Base-by-base conservation (phyloP, 2,113 vertebrate species). In the Hucho hucho region DNA sequence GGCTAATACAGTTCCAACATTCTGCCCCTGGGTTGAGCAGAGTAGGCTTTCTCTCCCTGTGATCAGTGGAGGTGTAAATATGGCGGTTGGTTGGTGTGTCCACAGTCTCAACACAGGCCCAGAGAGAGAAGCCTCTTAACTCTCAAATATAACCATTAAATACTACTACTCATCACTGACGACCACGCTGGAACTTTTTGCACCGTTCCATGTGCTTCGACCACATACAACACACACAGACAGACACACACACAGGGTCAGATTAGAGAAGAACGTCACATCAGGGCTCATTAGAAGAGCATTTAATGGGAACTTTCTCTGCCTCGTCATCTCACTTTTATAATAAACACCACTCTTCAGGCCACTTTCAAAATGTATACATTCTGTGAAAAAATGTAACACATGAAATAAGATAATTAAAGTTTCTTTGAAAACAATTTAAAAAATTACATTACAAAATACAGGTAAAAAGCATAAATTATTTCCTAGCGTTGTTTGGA, bases 121-220 rank as follows among this genome's bases (percentile, higher is more conserved):
- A 56, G 26, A 75, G 76, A 63, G 18, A 75, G 76, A 65, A 81
- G 64, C 56, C 22, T 56, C 79, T 81, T 84, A 87, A 86, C 78
- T 85, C 72, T 65, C 73, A 68, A 84, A 78, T 63, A 68, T 75
- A 56, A 77, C 69, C 69, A 79, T 81, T 64, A 78, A 75, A 56
- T 64, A 77, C 18, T 68, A 22, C 22, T 75, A 14, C 7, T 64
- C 75, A 77, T 24, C 74, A 64, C 29, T 61, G 4, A 18, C 4
- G 49, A 53, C 12, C 14, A 0, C 12, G 18, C 3, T n/a, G 3
- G 29, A 67, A 67, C 65, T 69, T 69, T 58, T 61, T 64, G 73
- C 75, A 67, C 58, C 63, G 73, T 72, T 66, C 26, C 16, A 56
- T 80, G 59, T 75, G 47, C 49, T 72, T 80, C 66, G 16, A 56